Evolutionary conservation across 2,888 invertebrate species (phyloP).

Genomic region (Cataglyphis cursor): DNA sequence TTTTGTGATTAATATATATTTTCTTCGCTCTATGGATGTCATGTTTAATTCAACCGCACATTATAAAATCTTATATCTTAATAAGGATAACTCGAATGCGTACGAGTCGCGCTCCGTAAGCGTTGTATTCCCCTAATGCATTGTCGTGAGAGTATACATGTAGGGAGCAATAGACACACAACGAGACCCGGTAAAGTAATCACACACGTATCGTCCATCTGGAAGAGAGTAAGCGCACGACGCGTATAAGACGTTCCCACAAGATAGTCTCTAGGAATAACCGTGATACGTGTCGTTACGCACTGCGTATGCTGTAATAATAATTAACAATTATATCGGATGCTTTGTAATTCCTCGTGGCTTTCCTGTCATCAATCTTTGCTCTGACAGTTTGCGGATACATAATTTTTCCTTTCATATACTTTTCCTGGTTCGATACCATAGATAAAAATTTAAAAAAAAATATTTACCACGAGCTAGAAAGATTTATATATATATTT

Average conservation of each 20-base stretch:
- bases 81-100: slow-evolving; percentile 51
- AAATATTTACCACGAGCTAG: not conserved
- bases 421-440: not conserved
- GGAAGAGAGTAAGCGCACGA: slow-evolving; percentile 11
- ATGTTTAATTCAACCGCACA: slow-evolving; percentile 1
- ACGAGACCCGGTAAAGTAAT: slow-evolving; percentile 37
- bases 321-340: slow-evolving; percentile 36
- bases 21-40: not conserved
- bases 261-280: slow-evolving; percentile 30
- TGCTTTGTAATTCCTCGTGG: not conserved
- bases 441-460: not conserved
- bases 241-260: slow-evolving; percentile 51
- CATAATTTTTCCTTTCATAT: not conserved
- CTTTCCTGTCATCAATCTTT: slow-evolving; percentile 1
- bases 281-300: slow-evolving; percentile 28
- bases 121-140: slow-evolving; percentile 40
- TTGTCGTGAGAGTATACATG: slow-evolving; percentile 44
- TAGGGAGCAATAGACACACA: slow-evolving; percentile 34
- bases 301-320: slow-evolving; percentile 23
- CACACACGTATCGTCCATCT: slow-evolving; percentile 53
- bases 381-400: not conserved
- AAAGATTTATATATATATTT: not conserved
- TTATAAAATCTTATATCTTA: slow-evolving; percentile 35
- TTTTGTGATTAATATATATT: not conserved
- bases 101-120: slow-evolving; percentile 41